phyloP scores from a whole-genome alignment of 1,140 invertebrate genomes.

The Centruroides sculpturatus region DNA sequence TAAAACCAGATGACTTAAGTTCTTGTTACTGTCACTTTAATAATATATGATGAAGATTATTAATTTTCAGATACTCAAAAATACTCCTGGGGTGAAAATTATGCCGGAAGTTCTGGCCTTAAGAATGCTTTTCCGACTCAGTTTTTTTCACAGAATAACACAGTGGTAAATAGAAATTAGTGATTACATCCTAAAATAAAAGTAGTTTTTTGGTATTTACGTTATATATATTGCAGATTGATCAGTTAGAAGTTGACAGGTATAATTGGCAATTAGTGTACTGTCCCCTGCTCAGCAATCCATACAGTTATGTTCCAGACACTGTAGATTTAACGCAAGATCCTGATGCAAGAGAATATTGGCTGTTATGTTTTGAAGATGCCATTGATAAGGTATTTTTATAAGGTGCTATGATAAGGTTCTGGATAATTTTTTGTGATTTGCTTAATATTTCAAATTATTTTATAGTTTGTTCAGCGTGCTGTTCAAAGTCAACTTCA shows the following conservation, averaged over 20 bases:
- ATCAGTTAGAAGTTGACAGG: constrained; percentile 53
- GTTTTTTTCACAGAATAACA: constrained; percentile 12
- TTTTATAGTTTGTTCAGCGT: constrained; percentile 25
- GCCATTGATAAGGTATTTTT: constrained; percentile 37
- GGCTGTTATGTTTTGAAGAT: constrained; percentile 79
- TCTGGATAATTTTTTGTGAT: constrained; percentile 34
- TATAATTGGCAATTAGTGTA: constrained; percentile 39
- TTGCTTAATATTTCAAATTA: background rate
- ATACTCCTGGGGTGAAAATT: constrained; percentile 60
- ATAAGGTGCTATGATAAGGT: constrained; percentile 41
- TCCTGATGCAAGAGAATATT: constrained; percentile 74
- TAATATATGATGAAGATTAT: background rate
- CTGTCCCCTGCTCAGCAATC: constrained; percentile 47
- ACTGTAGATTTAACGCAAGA: constrained; percentile 75
- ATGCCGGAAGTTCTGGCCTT: constrained; percentile 53
- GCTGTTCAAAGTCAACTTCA: constrained; percentile 61
- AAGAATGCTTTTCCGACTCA: constrained; percentile 35
- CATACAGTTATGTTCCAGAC: constrained; percentile 62
- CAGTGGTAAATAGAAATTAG: constrained; percentile 12
- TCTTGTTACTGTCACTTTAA: no score
- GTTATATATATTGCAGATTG: constrained; percentile 24
- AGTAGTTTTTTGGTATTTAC: no score
- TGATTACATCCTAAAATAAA: no score
- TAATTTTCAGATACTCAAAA: constrained; percentile 35
- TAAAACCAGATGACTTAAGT: no score